phyloP scores from a whole-genome alignment of 2,797 vertebrate species.

The Chelon labrosus region DNA sequence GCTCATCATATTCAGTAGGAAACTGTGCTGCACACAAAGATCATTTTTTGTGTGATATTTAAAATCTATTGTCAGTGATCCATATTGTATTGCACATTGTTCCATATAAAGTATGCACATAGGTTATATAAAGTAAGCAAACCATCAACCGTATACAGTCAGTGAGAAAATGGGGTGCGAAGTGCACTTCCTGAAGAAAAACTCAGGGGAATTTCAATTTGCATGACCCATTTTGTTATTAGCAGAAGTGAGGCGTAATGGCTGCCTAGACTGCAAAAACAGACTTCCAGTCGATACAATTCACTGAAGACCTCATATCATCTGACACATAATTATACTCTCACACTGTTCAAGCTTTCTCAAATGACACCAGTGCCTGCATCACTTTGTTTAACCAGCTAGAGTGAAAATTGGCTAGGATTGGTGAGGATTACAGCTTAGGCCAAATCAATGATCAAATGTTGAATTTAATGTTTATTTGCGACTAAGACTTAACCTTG shows the following conservation, averaged over 20 bases:
- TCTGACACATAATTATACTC: constrained; percentile 12
- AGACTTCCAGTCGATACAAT: constrained; percentile 10
- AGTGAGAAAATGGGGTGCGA: constrained; percentile 6
- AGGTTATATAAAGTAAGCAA: not conserved
- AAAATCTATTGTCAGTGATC: not conserved
- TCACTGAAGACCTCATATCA: constrained; percentile 2
- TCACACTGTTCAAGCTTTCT: constrained; percentile 7
- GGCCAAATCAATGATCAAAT: constrained; percentile 45
- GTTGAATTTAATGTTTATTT: constrained; percentile 51
- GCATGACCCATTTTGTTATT: constrained; percentile 10
- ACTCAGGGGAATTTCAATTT: constrained; percentile 36
- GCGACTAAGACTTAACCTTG: constrained; percentile 39
- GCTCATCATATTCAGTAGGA: constrained; percentile 50
- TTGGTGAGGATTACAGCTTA: constrained; percentile 15
- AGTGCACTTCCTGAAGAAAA: constrained; percentile 21
- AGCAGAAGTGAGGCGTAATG: constrained; percentile 26
- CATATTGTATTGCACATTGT: not conserved
- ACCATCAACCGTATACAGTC: not conserved
- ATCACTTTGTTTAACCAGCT: constrained; percentile 35
- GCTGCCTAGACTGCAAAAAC: constrained; percentile 19
- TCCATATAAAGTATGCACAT: not conserved
- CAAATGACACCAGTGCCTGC: constrained; percentile 14
- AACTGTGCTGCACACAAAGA: constrained; percentile 41
- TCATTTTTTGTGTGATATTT: constrained; percentile 52
- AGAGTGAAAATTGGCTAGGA: constrained; percentile 50